phyloP scores from a whole-genome alignment of 2,888 invertebrate species.

The Tineola bisselliella region DNA sequence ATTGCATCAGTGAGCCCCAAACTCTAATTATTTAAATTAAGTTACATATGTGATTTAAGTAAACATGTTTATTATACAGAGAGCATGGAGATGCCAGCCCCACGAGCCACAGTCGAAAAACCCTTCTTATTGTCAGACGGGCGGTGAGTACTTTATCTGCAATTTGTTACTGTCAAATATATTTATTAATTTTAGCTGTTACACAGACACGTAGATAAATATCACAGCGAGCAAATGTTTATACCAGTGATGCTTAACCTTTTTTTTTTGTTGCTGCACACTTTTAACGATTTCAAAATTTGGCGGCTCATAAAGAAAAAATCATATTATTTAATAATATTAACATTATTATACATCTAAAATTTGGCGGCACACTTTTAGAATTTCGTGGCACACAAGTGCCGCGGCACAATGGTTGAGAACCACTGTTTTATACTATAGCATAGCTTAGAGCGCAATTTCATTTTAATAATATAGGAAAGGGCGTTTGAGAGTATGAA shows the following conservation, averaged over 20 bases:
- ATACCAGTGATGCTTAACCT: too few relatives aligned
- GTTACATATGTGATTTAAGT: not conserved
- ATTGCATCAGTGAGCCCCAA: too few relatives aligned
- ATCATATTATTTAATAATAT: too few relatives aligned
- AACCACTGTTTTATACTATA: too few relatives aligned
- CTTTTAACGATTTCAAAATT: too few relatives aligned
- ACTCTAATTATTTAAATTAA: too few relatives aligned
- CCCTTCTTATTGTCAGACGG: constrained; percentile 89
- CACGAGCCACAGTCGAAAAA: constrained; percentile 79
- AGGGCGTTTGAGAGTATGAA: not conserved
- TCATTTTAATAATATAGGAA: not conserved
- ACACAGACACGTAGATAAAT: not conserved
- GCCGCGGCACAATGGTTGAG: too few relatives aligned
- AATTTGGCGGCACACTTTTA: too few relatives aligned
- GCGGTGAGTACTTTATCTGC: constrained; percentile 35
- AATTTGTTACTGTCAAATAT: not conserved
- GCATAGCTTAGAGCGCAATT: not conserved
- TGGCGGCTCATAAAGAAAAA: too few relatives aligned
- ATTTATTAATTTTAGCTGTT: not conserved
- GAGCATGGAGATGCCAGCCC: constrained; percentile 59
- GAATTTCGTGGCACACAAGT: too few relatives aligned
- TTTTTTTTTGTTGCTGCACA: too few relatives aligned
- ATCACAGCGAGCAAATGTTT: not conserved
- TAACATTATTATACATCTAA: too few relatives aligned
- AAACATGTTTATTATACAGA: constrained; percentile 30